Evolutionary conservation across 1,140 invertebrate species (phyloP).

Genomic region (Papilio xuthus): DNA sequence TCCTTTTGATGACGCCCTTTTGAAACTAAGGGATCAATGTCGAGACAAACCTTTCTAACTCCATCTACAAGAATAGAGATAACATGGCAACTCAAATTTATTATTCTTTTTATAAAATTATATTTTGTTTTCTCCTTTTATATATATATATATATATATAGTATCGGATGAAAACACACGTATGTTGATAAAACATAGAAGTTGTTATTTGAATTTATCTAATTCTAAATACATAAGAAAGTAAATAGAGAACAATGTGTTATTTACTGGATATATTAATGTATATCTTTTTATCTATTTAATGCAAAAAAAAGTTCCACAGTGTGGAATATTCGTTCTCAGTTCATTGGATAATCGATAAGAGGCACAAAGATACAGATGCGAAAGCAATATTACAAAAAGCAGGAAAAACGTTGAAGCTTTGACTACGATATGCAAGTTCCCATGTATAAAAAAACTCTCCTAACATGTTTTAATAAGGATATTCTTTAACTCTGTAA

Average conservation of each 20-base stretch:
- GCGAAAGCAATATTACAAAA: constrained; percentile 5
- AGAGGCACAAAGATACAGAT: not conserved
- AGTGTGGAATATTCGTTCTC: not conserved
- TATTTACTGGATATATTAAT: not conserved
- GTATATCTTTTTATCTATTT: not conserved
- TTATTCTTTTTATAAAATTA: not conserved
- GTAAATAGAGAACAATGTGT: not conserved
- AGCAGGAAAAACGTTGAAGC: not conserved
- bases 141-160: no score
- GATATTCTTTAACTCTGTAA: constrained; percentile 14
- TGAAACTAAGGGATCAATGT: not conserved
- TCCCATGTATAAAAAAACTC: not conserved
- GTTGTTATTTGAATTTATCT: no score
- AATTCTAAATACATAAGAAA: no score
- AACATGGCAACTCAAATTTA: not conserved
- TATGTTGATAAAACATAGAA: not conserved
- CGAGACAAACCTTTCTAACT: not conserved
- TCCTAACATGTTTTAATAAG: not conserved
- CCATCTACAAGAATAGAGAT: not conserved
- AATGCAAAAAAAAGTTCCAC: not conserved
- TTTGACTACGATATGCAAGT: not conserved
- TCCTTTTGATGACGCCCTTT: constrained; percentile 1
- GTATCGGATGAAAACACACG: not conserved
- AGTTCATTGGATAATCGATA: constrained; percentile 6
- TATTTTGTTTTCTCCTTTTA: no score